Evolutionary conservation across 1,140 invertebrate genomes (phyloP), one percentile per base, ranked within the genome.

Genomic region (Atta colombica): DNA sequence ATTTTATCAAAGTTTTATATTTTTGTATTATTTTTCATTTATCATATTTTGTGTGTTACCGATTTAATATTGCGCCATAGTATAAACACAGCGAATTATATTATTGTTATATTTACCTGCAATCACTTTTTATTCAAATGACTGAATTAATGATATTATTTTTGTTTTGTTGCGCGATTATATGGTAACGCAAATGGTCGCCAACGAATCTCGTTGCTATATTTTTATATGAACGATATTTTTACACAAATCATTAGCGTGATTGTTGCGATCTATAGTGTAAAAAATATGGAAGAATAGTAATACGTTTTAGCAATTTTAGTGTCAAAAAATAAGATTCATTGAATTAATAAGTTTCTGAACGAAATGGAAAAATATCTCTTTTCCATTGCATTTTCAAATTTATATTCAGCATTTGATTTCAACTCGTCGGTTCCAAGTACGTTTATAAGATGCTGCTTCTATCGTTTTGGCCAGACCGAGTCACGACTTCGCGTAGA

Each of bases 161-260:
- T 55, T 68, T 66, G 75, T 66, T 63, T 51, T n/a, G 21, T 51
- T 45, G 28, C 39, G 21, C 65, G 55, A 61, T 80, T 63, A 82
- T 35, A 71, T 39, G 77, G 35, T 69, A 68, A 45, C 61, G 66
- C 77, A 81, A 86, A 71, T 71, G 85, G 71, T 82, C 45, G 77
- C 28, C 51, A 49, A 35, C 51, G 49, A 49, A 21, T 25, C 49
- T 72, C 85, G 35, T 69, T 55, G 39, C 74, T 63, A n/a, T 51
- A 86, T 81, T 86, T 86, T 86, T 81, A 31, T 31, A 65, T 77
- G 51, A 63, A 71, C 45, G 69, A 72, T 72, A 86, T 81, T 86
- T 86, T 77, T 49, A 71, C 55, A 49, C 28, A 28, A 86, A 68
- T 82, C 55, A 69, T 65, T 66, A 49, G 71, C 80, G 53, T 51